Base-by-base conservation (phyloP, 2,113 vertebrate species). In the Bubo bubo region DNA sequence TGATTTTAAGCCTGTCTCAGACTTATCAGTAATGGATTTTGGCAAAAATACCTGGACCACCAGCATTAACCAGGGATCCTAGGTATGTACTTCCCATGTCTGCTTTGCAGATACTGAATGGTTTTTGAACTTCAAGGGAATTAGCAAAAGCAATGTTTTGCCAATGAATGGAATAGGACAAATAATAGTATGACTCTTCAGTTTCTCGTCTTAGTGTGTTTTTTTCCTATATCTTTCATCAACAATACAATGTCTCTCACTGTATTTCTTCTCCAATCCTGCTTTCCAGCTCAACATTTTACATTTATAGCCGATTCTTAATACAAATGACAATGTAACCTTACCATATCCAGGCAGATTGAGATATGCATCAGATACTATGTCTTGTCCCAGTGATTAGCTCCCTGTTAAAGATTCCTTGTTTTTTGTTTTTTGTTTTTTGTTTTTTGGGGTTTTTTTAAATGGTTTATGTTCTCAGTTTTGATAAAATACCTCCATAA, bases 1-100 rank as follows among this genome's bases (percentile, higher is more conserved):
- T 94, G 68, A 94, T 96, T 97, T 96, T 91, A 93, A 94, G 86
- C 62, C 80, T 81, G 94, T 91, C 85, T 89, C 39, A 91, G 90
- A 86, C 35, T 66, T 89, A 53, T 4, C 18, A 24, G 1, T 53
- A 56, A 30, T 37, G 11, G 30, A 60, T 71, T 90, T 90, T 47
- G 71, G 28, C 45, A 34, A 89, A 87, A 90, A 79, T 60, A 64
- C n/a, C 14, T 49, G 52, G 39, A 41, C 60, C 35, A 87, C 62
- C 17, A 66, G 14, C 56, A 71, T 41, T 64, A 75, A 52, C 17
- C 41, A 53, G 41, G 8, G 56, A 87, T 75, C 30, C 39, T 35
- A 20, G 11, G 28, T 56, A 50, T 39, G 12, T 45, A n/a, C 14
- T 49, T 90, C 35, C 19, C 35, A 66, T 66, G 28, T 34, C 45